Base-by-base conservation (phyloP, 2,113 vertebrate species). In the Notiomystis cincta region DNA sequence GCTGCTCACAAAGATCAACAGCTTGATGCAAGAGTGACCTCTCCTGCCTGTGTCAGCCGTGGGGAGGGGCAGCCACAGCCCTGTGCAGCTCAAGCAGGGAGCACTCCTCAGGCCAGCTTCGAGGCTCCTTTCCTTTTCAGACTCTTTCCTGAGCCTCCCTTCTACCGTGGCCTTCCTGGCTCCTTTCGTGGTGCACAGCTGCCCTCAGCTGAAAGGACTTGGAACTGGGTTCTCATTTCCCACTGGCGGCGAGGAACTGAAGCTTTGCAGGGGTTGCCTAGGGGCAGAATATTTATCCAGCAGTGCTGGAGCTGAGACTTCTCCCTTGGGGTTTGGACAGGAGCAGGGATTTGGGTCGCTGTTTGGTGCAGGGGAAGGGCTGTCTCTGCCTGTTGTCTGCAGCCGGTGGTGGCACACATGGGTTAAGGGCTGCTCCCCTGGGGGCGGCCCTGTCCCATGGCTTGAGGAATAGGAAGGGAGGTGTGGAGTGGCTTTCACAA, bases 1-100 rank as follows among this genome's bases (percentile, higher is more conserved):
- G 94, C 97, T 98, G 77, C 97, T 98, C 66, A 98, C 97, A 17
- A 98, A 97, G 93, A 98, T 98, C 96, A 98, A 98, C 93, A 98
- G 91, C 82, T 84, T 97, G 70, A 73, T 87, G 78, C 92, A 71
- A 13, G 98, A 98, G n/a, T 98, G 93, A 98, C 44, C 71, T n/a
- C n/a, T 51, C 47, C 9, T 1, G 70, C 51, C 37, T 61, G 38
- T 15, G 13, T 50, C 83, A 75, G 87, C 90, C 48, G 1, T 22
- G 37, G 67, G 64, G 50, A 72, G 44, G 70, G n/a, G 65, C 79
- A 83, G 79, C 64, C 61, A 37, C 62, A 85, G 78, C 42, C 44
- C n/a, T 37, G 76, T 56, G 10, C 30, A 17, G 48, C 72, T 48
- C 33, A 5, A 42, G 33, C 6, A 1, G 47, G 71, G 47, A 79